Percentiles rank a stretch among this genome's conserved stretches.
phyloP scores from a whole-genome alignment of 2,888 invertebrate genomes.

The Chymomyza amoena region DNA sequence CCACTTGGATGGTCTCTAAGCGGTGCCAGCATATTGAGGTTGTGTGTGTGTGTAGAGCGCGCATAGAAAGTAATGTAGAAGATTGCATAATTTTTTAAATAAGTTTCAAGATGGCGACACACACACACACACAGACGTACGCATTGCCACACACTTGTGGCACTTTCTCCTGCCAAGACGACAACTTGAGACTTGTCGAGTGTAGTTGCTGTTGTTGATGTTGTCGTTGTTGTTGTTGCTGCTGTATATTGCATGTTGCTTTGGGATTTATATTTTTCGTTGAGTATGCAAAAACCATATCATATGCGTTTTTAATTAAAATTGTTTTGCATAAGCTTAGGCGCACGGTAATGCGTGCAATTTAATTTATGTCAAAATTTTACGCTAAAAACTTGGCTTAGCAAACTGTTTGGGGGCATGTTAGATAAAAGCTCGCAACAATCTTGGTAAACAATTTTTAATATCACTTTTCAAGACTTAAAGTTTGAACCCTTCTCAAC shows the following conservation, averaged over 20 bases:
- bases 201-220: conserved; percentile 15
- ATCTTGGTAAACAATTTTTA: not conserved
- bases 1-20: conserved; percentile 17
- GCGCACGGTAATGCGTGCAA: not conserved
- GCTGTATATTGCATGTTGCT: not conserved
- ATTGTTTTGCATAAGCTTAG: conserved; percentile 8
- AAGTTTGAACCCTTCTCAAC: conserved; percentile 21
- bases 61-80: conserved; percentile 19
- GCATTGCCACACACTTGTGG: not conserved
- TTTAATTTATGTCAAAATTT: conserved; percentile 6
- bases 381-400: not conserved
- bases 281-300: conserved; percentile 13
- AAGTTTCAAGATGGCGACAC: conserved; percentile 21
- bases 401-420: no score
- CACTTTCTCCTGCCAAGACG: conserved; percentile 2
- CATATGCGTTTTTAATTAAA: conserved; percentile 34
- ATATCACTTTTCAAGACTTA: not conserved
- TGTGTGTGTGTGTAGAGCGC: not conserved
- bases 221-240: conserved; percentile 8
- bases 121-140: not conserved
- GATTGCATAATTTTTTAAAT: conserved; percentile 67
- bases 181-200: conserved; percentile 67
- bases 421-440: no score
- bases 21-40: not conserved
- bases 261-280: conserved; percentile 3